Percentiles rank a stretch among this genome's conserved stretches.
phyloP scores from a whole-genome alignment of 2,888 invertebrate genomes.

The Cerceris ruficornis region DNA sequence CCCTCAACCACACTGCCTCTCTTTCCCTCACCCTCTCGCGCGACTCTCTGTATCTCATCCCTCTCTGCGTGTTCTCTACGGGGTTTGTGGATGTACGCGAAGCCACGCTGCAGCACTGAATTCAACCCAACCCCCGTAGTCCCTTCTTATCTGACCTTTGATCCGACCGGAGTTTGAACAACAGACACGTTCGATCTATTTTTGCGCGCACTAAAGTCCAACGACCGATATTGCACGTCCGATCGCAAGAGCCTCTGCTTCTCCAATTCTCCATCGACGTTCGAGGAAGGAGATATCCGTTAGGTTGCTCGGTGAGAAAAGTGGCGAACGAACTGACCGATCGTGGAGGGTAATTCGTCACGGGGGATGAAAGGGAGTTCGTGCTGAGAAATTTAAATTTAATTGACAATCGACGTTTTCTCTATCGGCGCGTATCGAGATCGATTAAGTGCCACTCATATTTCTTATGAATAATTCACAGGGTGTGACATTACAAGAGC shows the following conservation, averaged over 20 bases:
- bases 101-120: constrained; percentile 30
- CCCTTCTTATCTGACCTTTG: constrained; percentile 59
- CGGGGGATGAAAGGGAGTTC: constrained; percentile 11
- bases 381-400: constrained; percentile 58
- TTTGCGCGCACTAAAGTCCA: constrained; percentile 11
- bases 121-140: constrained; percentile 39
- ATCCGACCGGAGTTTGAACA: constrained; percentile 42
- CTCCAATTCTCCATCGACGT: neutral
- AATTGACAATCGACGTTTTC: constrained; percentile 51
- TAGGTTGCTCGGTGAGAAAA: neutral
- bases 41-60: constrained; percentile 7
- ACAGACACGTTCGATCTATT: constrained; percentile 20
- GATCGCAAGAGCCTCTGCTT: neutral
- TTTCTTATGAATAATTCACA: constrained; percentile 64
- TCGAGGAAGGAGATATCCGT: neutral
- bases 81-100: constrained; percentile 29
- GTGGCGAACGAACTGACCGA: neutral
- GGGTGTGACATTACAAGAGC: constrained; percentile 27
- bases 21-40: constrained; percentile 6
- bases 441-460: constrained; percentile 63
- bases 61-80: constrained; percentile 10
- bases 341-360: constrained; percentile 32
- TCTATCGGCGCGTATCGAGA: constrained; percentile 33
- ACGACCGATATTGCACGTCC: too few relatives aligned
- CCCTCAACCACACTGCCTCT: constrained; percentile 57